These are phyloP conservation scores for Platysteira castanea DNA, from an alignment of 2,113 vertebrate species.

Conservation along the genomic window DNA sequence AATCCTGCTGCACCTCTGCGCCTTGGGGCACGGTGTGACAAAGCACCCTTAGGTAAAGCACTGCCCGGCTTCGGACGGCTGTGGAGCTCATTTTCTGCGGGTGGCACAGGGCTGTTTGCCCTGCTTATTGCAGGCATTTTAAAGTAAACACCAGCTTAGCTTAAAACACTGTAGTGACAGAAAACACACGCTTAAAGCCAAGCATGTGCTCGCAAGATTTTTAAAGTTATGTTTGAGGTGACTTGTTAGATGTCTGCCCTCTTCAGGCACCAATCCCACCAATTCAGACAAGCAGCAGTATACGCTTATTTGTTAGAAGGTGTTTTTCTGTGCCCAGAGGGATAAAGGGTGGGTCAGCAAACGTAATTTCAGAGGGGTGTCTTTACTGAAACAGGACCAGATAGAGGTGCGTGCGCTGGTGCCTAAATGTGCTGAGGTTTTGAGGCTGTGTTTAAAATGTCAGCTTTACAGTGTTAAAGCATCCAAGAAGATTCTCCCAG, in stretches of 20 bases:
- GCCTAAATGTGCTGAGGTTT: not conserved
- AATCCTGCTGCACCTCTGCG: not conserved
- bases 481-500: not conserved
- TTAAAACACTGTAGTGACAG: not conserved
- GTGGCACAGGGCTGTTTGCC: not conserved
- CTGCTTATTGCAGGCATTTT: not conserved
- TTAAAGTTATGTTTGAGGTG: not conserved
- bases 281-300: not conserved
- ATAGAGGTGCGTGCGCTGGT: not conserved
- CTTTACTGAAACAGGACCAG: not conserved
- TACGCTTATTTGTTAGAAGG: not conserved
- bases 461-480: not conserved
- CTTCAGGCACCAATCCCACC: not conserved
- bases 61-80: not conserved
- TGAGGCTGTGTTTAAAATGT: not conserved
- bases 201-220: not conserved
- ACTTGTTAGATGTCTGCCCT: not conserved
- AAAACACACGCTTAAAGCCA: not conserved
- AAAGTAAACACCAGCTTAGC: not conserved
- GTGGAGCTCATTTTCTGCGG: not conserved
- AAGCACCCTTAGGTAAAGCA: not conserved
- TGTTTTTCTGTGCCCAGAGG: not conserved
- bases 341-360: not conserved
- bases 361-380: not conserved
- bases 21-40: fast-evolving